Base-by-base conservation (phyloP, 2,888 invertebrate species). In the Biston stratarius region DNA sequence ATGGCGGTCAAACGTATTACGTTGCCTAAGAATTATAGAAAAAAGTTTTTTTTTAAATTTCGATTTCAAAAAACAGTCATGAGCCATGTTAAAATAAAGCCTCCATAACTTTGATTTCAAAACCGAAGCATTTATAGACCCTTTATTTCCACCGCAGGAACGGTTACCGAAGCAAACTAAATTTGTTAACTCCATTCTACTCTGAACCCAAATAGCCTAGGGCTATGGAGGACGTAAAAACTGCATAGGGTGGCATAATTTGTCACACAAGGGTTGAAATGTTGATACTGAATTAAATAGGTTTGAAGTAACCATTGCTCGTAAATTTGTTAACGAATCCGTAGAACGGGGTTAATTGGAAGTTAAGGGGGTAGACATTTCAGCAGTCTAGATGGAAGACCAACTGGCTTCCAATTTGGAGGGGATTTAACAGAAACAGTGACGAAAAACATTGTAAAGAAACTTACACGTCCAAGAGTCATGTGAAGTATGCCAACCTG, bases 181-280 rank as follows among this genome's bases (percentile, higher is more conserved):
- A 83, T 85, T 83, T 78, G 83, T 84, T 86, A 87, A 79, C 78
- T 74, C 75, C 69, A 65, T 70, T 71, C 73, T 60, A 48, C 55
- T 38, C 36, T 38, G 60, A 48, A 49, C 62, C 76, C 70, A 65
- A 71, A 76, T 74, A 74, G 71, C 76, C 72, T 33, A 52, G 64
- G 75, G 73, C 64, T 60, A 69, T 72, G 66, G 60, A 65, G 74
- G 79, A 70, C 59, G 70, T 74, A 74, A 74, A 73, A 82, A 82
- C 78, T 83, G 81, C 79, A 79, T 78, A 75, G 79, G 81, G 79
- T 77, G 73, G 74, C 49, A 73, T 75, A 60, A 66, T 80, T 76
- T 77, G 76, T 79, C 75, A 82, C 73, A 72, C 61, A 61, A 67
- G 42, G 60, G 59, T 59, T 51, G 49, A 40, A 9, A 61, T 44